A percentile compares a stretch with the other conserved stretches of the same genome.
These are phyloP conservation scores for Drosophila fuyamai DNA, from an alignment of 1,140 invertebrate species.

Conservation along the genomic window DNA sequence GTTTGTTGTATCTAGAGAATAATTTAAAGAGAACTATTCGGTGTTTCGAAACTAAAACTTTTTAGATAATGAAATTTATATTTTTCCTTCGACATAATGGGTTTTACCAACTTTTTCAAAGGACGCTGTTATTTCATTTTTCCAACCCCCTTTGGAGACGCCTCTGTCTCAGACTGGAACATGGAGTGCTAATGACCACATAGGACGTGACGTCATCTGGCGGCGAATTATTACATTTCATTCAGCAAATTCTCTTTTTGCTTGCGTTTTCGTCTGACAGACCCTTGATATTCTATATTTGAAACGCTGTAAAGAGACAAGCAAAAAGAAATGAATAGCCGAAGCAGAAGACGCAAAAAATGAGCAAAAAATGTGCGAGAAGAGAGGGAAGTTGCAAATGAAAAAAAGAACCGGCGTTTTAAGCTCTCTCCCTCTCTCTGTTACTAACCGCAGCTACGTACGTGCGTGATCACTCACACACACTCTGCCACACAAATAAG, in stretches of 20 bases:
- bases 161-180: conserved; percentile 2
- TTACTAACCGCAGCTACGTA: conserved; percentile 74
- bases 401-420: conserved; percentile 79
- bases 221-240: conserved; percentile 49
- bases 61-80: background rate
- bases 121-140: no score
- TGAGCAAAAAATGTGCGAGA: conserved; percentile 23
- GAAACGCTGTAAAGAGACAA: conserved; percentile 77
- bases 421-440: conserved; percentile 56
- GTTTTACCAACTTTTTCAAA: no score
- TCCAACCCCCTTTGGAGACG: background rate
- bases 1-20: conserved; percentile 4
- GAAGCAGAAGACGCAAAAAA: conserved; percentile 51
- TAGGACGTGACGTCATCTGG: conserved; percentile 74
- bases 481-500: conserved; percentile 24
- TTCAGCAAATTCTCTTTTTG: conserved; percentile 46
- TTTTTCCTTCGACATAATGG: no score
- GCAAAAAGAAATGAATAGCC: conserved; percentile 48
- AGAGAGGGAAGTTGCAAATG: conserved; percentile 26
- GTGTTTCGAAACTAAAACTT: background rate
- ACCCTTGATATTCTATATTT: conserved; percentile 84
- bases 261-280: conserved; percentile 58
- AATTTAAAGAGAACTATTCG: background rate
- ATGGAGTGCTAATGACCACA: conserved; percentile 70
- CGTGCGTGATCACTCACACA: conserved; percentile 71